A percentile compares a stretch with the other conserved stretches of the same genome.
Conservation (phyloP, 1,140 invertebrate species). For the Probaryconus sp. region DNA sequence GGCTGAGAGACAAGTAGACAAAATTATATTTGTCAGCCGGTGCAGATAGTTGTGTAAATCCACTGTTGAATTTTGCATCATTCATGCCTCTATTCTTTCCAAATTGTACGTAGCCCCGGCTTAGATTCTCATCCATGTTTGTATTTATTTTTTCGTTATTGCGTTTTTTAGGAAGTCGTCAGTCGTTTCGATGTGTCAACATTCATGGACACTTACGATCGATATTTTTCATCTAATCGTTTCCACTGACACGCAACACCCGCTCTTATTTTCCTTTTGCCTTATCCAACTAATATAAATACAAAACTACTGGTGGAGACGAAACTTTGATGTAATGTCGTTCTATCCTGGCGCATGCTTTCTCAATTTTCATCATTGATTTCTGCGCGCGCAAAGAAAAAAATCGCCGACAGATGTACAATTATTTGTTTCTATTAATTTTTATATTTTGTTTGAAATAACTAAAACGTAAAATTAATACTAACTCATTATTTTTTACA, state of each 20-base stretch:
- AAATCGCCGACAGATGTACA: too few relatives aligned
- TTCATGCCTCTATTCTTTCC: slow-evolving; percentile 79
- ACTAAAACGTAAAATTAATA: neutral
- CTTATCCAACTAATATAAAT: slow-evolving; percentile 39
- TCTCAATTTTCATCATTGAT: slow-evolving; percentile 48
- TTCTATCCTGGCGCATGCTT: slow-evolving; percentile 52
- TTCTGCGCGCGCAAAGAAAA: slow-evolving; percentile 54
- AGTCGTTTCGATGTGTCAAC: slow-evolving; percentile 1
- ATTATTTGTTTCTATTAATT: too few relatives aligned
- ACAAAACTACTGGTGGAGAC: slow-evolving; percentile 37
- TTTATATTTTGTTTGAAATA: too few relatives aligned
- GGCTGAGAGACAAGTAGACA: slow-evolving; percentile 88
- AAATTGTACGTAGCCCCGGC: slow-evolving; percentile 82
- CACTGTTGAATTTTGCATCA: slow-evolving; percentile 79
- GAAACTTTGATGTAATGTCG: slow-evolving; percentile 39
- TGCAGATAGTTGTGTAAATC: slow-evolving; percentile 80
- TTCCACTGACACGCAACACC: too few relatives aligned
- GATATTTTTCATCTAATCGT: too few relatives aligned
- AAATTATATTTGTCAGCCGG: slow-evolving; percentile 87
- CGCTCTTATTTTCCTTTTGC: slow-evolving; percentile 1
- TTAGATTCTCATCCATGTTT: slow-evolving; percentile 83
- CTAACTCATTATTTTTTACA: too few relatives aligned
- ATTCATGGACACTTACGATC: slow-evolving; percentile 1
- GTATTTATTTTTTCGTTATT: neutral
- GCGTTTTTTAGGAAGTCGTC: too few relatives aligned